Evolutionary conservation across 2,113 vertebrate species (phyloP), one percentile per base, ranked within the genome.

Genomic region (Sterrhoptilus dennistouni): DNA sequence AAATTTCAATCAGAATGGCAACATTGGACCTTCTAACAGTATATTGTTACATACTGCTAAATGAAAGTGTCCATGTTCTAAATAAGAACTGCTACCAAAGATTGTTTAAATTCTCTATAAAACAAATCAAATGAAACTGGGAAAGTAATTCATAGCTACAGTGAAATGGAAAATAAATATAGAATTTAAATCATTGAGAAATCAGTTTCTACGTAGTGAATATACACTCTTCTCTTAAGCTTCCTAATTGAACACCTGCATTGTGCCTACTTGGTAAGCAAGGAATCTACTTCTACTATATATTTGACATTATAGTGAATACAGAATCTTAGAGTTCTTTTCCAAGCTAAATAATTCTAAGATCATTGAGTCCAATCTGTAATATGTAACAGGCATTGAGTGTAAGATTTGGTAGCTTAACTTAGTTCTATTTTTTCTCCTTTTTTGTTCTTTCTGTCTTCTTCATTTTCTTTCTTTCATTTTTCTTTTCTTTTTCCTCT

Each of bases 21-120:
- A n/a, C 16, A 12, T 56, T 90, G 63, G 69, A 79, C 49, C 42
- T 88, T 24, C 49, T 66, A 82, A 59, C 69, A 36, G 12, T 71
- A n/a, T 74, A 60, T 82, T 65, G 44, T 71, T 33, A 14, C 63
- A 42, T 74, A 36, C 47, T n/a, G n/a, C 74, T 77, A 59, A 78
- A 71, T 83, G 17, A 8, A 85, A 96, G 81, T 82, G 74, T 81
- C 38, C 71, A 27, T 38, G 49, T 95, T 44, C 78, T 92, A 92
- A 96, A 97, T 87, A 83, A 89, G 54, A 95, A 83, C 49, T 95
- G 76, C n/a, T 71, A 93, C 49, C 4, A 4, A 68, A 81, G 35
- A 54, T 90, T 94, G 65, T 95, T 96, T 93, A 65, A 97, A 96
- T 87, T 93, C 81, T 95, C 68, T 80, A 15, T 87, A 83, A 83